Evolutionary conservation across 1,140 invertebrate species (phyloP).

Genomic region (Mactra quadrangularis): DNA sequence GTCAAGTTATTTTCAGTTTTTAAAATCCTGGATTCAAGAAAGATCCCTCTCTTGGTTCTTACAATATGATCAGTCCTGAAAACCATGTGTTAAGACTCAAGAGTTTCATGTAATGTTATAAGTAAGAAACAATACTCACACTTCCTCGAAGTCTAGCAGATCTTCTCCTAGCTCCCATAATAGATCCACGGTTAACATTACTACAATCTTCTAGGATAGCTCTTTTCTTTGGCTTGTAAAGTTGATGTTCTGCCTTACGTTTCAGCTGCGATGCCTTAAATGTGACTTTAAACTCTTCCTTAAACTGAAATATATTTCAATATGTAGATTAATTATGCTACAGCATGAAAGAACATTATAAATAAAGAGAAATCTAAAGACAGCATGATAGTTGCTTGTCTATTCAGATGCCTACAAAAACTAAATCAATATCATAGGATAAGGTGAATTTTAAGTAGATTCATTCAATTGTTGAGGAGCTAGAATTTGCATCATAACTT

Average conservation of each 20-base stretch:
- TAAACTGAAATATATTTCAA: slow-evolving; percentile 33
- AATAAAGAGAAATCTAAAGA: too few species aligned
- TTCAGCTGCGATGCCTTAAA: slow-evolving; percentile 42
- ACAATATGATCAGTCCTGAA: background rate
- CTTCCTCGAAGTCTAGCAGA: slow-evolving; percentile 45
- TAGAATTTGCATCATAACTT: too few species aligned
- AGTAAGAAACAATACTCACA: slow-evolving; percentile 3
- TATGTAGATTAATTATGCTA: too few species aligned
- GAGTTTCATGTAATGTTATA: background rate
- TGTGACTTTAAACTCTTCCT: slow-evolving; percentile 5
- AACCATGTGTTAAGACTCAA: background rate
- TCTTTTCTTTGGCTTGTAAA: slow-evolving; percentile 10
- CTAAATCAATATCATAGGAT: too few species aligned
- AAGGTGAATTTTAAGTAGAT: too few species aligned
- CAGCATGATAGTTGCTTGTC: too few species aligned
- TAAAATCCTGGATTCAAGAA: background rate
- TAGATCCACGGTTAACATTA: slow-evolving; percentile 32
- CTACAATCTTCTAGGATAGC: slow-evolving; percentile 27
- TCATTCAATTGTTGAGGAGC: too few species aligned
- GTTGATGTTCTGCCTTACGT: slow-evolving; percentile 37
- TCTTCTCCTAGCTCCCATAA: slow-evolving; percentile 11
- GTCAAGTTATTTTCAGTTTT: too few species aligned
- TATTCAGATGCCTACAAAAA: too few species aligned
- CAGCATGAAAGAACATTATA: too few species aligned
- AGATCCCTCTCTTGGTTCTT: background rate